Base-by-base conservation (phyloP, 2,113 vertebrate genomes). In the Bos javanicus region DNA sequence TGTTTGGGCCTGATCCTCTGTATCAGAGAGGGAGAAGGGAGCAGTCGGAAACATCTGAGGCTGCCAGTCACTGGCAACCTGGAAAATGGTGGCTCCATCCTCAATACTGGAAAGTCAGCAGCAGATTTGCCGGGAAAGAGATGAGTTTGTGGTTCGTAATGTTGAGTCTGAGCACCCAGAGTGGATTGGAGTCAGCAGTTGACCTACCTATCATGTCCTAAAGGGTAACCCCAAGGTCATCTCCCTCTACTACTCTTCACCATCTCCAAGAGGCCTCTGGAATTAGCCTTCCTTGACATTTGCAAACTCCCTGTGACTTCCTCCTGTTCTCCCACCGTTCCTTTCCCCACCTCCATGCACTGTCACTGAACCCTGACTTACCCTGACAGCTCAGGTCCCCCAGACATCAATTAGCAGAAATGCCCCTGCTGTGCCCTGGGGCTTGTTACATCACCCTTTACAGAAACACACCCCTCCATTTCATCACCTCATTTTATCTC, bases 401-500 rank as follows among this genome's bases (percentile, higher is more conserved):
- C 16, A 30, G 52, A 36, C 52, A 15, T 14, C 1, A 0, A 2
- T n/a, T 7, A 81, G 13, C 30, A 6, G 1, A 15, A 30, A 30
- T 19, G 30, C 10, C 8, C 54, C 21, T 12, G 3, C 11, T 33
- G 15, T 36, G 15, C 50, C 59, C 15, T 6, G 15, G 60, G 6
- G 17, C 50, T 50, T 36, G 25, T 28, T 28, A 33, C 25, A 43
- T 60, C 83, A 80, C 26, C 43, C 57, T 50, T 64, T 30, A 64
- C 84, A 8, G 21, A 62, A 28, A 78, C 59, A 36, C 13, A 43
- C 10, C 12, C 14, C 7, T 76, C 57, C 6, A 0, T 87, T 74
- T 67, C 13, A 36, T 80, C 56, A 28, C 25, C 43, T 46, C n/a
- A 60, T n/a, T 85, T 84, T 19, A 93, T 64, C 10, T 90, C 50